Conservation (phyloP, 1,140 invertebrate species). For the Macrotrachela quadricornifera region DNA sequence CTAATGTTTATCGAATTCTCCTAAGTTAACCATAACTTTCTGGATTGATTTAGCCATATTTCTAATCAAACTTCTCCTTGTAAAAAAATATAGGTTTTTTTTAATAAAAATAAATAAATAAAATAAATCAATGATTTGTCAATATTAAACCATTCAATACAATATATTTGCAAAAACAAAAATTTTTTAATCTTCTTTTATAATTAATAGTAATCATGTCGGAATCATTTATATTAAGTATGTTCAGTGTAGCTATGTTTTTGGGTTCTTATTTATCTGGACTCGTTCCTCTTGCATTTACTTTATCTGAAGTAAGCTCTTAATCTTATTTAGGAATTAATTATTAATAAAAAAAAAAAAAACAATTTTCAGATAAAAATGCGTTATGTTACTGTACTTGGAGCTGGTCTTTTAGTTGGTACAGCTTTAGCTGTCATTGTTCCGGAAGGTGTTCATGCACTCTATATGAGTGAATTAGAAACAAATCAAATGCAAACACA, state of each 20-base stretch:
- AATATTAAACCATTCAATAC: too few relatives aligned
- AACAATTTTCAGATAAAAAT: slow-evolving; percentile 55
- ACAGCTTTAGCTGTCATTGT: slow-evolving; percentile 92
- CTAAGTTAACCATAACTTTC: too few relatives aligned
- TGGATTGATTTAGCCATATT: too few relatives aligned
- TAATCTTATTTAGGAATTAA: too few relatives aligned
- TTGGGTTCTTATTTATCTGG: slow-evolving; percentile 79
- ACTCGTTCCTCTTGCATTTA: slow-evolving; percentile 69
- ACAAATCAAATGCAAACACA: slow-evolving; percentile 16
- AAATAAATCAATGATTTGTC: too few relatives aligned
- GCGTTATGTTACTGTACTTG: slow-evolving; percentile 73
- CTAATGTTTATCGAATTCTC: too few relatives aligned
- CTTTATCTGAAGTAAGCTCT: slow-evolving; percentile 66
- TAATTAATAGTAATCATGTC: too few relatives aligned
- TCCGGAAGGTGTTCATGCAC: slow-evolving; percentile 77
- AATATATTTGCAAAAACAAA: too few relatives aligned
- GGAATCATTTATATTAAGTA: slow-evolving; percentile 41
- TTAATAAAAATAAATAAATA: too few relatives aligned
- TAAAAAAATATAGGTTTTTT: too few relatives aligned
- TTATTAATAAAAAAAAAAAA: background rate
- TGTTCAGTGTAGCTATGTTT: slow-evolving; percentile 69
- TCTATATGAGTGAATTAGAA: slow-evolving; percentile 29
- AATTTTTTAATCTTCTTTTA: too few relatives aligned
- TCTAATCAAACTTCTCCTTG: too few relatives aligned
- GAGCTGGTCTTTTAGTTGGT: slow-evolving; percentile 86